Base-by-base conservation (phyloP, 2,888 invertebrate genomes). In the Neocrepidodera transversa region DNA sequence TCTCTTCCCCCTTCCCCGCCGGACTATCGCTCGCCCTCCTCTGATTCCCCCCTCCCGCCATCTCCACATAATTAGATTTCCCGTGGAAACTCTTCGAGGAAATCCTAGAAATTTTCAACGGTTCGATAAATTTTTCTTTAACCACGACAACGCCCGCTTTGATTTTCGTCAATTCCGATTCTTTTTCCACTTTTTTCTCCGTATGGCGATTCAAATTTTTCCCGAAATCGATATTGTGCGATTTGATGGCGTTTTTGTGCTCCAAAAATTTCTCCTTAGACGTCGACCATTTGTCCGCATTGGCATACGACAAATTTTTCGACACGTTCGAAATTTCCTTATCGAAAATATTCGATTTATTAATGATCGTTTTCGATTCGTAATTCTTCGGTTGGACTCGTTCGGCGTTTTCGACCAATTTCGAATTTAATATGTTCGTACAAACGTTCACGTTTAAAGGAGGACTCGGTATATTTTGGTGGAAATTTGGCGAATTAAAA, bases 81-180 rank as follows among this genome's bases (percentile, higher is more conserved):
- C 79, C 80, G 62, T 80, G 79, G 61, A 78, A 80, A 70, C 79
- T 83, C 62, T 79, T 81, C 1, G 83, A 79, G n/a, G n/a, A n/a
- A 48, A 83, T 76, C 18, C 82, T 65, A 10, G 74, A 78, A 60
- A 81, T 81, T 66, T 73, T 75, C 1, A 82, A 81, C 2, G 82
- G 81, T 68, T 84, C 83, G 26, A 83, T 83, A 65, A 78, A 83
- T 53, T 76, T 77, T 71, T 83, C 83, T 71, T 81, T 83, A 1
- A 83, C 78, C 18, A 82, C 70, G 16, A 83, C 75, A 2, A 81
- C 77, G 1, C 82, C 82, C 0, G 80, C 79, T 59, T 63, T 69
- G 10, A 64, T 32, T 58, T 64, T 69, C 17, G 63, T 68, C 64
- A 65, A 56, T 4, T 66, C 64, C 18, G 60, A 65, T 7, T 73